Evolutionary conservation across 2,797 vertebrate species (phyloP).

Genomic region (Lindbergichthys nudifrons): DNA sequence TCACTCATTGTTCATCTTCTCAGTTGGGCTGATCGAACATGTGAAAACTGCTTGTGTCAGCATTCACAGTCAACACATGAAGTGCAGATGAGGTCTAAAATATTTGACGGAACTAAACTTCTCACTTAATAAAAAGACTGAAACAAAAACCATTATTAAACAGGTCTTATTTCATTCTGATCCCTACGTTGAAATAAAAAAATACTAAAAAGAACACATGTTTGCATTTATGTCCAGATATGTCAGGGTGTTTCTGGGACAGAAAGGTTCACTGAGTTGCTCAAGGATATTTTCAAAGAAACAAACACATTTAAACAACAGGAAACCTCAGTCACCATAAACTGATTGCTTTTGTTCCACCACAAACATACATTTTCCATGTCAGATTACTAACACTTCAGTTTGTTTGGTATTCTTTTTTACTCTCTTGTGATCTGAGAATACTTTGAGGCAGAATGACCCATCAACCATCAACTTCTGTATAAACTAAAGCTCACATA

Average conservation of each 20-base stretch:
- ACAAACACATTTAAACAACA: constrained; percentile 11
- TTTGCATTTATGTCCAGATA: constrained; percentile 5
- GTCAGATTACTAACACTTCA: not conserved
- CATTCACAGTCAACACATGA: constrained; percentile 61
- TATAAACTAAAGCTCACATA: not conserved
- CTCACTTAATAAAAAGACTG: constrained; percentile 24
- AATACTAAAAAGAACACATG: not conserved
- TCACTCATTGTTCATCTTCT: constrained; percentile 63
- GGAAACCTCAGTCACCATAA: not conserved
- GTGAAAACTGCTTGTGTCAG: constrained; percentile 73
- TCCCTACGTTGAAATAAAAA: not conserved
- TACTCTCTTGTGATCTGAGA: not conserved
- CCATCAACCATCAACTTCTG: not conserved
- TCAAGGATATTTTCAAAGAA: constrained; percentile 15
- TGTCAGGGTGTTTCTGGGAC: constrained; percentile 10
- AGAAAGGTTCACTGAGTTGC: not conserved
- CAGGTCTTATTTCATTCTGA: constrained; percentile 3
- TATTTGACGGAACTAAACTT: constrained; percentile 38
- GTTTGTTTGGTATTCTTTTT: constrained; percentile 3
- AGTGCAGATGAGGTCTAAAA: constrained; percentile 56
- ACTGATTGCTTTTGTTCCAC: constrained; percentile 12
- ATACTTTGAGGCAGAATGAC: not conserved
- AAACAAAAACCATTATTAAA: constrained; percentile 10
- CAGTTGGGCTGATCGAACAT: constrained; percentile 43
- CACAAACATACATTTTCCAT: not conserved